phyloP scores from a whole-genome alignment of 2,113 vertebrate genomes.

The Scytalopus superciliaris region DNA sequence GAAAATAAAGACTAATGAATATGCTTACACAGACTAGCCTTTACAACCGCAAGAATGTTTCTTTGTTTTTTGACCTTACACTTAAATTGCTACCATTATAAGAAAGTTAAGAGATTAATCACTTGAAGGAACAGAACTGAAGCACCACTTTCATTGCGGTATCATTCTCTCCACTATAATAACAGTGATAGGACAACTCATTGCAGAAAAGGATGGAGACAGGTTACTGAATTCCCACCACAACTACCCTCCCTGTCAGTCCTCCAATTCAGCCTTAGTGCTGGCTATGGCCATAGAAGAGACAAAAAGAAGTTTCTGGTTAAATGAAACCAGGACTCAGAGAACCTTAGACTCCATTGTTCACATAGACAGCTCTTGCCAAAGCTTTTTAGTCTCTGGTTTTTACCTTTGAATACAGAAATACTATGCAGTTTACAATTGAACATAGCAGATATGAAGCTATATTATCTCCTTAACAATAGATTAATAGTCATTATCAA shows the following conservation, averaged over 20 bases:
- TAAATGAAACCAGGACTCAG: not conserved
- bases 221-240: not conserved
- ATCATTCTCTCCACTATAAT: not conserved
- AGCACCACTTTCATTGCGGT: not conserved
- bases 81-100: not conserved
- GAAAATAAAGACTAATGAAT: not conserved
- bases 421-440: not conserved
- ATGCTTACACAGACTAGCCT: not conserved
- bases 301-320: not conserved
- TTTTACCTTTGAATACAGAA: not conserved
- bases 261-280: not conserved
- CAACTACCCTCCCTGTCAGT: not conserved
- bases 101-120: not conserved
- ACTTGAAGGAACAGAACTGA: not conserved
- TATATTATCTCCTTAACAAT: not conserved
- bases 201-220: not conserved
- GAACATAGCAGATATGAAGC: not conserved
- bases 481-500: not conserved
- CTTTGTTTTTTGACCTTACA: not conserved
- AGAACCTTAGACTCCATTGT: not conserved
- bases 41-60: not conserved
- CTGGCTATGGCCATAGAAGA: not conserved
- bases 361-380: not conserved
- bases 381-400: not conserved
- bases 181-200: not conserved